Evolutionary conservation across 2,797 vertebrate species (phyloP).

Genomic region (Botia almorhae): DNA sequence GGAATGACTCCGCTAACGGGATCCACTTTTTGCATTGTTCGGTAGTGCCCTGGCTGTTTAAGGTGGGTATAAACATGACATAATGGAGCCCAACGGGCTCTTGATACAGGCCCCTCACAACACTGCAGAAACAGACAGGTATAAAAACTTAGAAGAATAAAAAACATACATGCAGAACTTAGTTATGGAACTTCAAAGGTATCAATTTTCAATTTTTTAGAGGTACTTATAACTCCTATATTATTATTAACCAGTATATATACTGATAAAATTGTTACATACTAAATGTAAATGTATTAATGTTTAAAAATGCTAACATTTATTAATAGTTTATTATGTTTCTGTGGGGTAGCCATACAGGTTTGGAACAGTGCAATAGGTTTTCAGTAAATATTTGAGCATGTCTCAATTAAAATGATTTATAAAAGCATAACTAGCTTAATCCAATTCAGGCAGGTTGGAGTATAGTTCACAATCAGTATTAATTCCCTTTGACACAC

Average conservation of each 20-base stretch:
- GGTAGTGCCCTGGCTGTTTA: conserved; percentile 84
- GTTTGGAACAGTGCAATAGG: no score
- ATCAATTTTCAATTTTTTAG: not conserved
- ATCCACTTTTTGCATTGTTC: conserved; percentile 91
- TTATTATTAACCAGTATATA: no score
- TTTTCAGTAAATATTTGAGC: not conserved
- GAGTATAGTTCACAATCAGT: not conserved
- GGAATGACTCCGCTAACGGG: conserved; percentile 74
- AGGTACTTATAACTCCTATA: no score
- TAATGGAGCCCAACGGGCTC: conserved; percentile 85
- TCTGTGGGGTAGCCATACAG: no score
- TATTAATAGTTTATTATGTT: no score
- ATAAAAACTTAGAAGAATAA: not conserved
- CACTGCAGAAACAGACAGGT: conserved; percentile 61
- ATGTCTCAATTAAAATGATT: not conserved
- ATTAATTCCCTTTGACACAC: conserved; percentile 59
- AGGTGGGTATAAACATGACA: conserved; percentile 90
- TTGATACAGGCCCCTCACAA: conserved; percentile 20
- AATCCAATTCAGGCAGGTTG: no score
- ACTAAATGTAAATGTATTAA: no score
- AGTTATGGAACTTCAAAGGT: not conserved
- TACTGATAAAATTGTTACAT: no score
- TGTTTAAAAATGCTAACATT: no score
- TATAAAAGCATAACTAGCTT: no score
- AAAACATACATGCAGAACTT: not conserved